These are phyloP conservation scores for Phaedon cochleariae DNA, from an alignment of 2,888 invertebrate species.

Conservation along the genomic window DNA sequence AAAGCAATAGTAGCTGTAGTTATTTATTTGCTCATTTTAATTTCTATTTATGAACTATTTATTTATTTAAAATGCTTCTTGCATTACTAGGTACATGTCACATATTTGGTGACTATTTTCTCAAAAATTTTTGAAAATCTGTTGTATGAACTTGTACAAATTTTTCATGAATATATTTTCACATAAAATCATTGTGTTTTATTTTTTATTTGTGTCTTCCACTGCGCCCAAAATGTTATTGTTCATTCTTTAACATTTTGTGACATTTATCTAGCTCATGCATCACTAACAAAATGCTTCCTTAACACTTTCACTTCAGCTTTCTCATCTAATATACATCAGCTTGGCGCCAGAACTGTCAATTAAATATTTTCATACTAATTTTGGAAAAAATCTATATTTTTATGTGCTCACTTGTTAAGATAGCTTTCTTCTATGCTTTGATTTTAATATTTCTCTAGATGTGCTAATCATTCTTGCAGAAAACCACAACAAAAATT, in stretches of 20 bases:
- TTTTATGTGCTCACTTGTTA: too few species aligned
- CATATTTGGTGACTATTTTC: constrained; percentile 56
- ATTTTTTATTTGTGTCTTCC: constrained; percentile 22
- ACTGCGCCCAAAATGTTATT: constrained; percentile 28
- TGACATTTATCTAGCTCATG: constrained; percentile 61
- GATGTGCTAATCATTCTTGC: neutral
- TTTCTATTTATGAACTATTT: constrained; percentile 65
- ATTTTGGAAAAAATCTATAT: too few species aligned
- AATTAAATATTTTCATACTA: too few species aligned
- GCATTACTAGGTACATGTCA: constrained; percentile 64
- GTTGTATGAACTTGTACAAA: constrained; percentile 42
- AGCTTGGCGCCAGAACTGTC: neutral
- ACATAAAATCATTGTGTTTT: constrained; percentile 37
- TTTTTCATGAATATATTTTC: constrained; percentile 39
- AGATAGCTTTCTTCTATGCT: neutral
- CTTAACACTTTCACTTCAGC: neutral
- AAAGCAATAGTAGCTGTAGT: constrained; percentile 35
- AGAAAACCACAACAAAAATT: neutral
- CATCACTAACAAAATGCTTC: constrained; percentile 39
- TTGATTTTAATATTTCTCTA: too few species aligned
- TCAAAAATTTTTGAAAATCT: constrained; percentile 23
- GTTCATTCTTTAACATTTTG: constrained; percentile 47
- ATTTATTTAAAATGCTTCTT: constrained; percentile 59
- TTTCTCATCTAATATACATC: neutral
- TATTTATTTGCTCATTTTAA: constrained; percentile 61